Conservation (phyloP, 1,140 invertebrate genomes). For the Venustaconcha ellipsiformis region DNA sequence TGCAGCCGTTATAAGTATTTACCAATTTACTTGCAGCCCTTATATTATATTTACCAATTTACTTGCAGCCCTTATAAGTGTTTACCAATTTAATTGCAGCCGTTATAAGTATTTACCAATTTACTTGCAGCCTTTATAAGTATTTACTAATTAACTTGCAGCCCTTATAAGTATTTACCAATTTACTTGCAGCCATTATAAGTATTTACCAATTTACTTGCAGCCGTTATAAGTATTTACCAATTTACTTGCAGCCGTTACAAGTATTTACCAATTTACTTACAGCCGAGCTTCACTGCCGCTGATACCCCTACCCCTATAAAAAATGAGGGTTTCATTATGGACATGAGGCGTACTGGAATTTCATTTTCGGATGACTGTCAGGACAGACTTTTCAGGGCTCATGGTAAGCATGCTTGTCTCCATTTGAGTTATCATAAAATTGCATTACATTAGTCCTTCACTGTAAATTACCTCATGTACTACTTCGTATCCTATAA, state of each 20-base stretch:
- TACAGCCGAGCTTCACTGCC: constrained; percentile 66
- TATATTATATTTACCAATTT: constrained; percentile 12
- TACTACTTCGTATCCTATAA: background rate
- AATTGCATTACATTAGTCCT: background rate
- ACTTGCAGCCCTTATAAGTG: constrained; percentile 48
- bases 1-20: too few relatives aligned
- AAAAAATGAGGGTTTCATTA: constrained; percentile 74
- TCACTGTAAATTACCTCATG: background rate
- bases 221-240: too few relatives aligned
- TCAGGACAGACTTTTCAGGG: constrained; percentile 86
- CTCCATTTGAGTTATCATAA: background rate
- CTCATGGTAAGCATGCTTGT: constrained; percentile 77
- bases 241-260: background rate
- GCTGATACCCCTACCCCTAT: constrained; percentile 67
- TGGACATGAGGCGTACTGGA: constrained; percentile 74
- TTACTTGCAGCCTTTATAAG: background rate
- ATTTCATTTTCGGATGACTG: constrained; percentile 83
- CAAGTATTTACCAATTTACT: constrained; percentile 18
- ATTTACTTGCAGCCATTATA: background rate
- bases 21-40: too few relatives aligned
- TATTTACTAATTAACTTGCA: too few relatives aligned
- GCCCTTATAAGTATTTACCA: too few relatives aligned
- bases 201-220: too few relatives aligned
- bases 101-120: constrained; percentile 5
- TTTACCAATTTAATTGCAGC: constrained; percentile 47